These are phyloP conservation scores for Ostrea denselamellosa DNA, from an alignment of 1,140 invertebrate species.

Conservation along the genomic window DNA sequence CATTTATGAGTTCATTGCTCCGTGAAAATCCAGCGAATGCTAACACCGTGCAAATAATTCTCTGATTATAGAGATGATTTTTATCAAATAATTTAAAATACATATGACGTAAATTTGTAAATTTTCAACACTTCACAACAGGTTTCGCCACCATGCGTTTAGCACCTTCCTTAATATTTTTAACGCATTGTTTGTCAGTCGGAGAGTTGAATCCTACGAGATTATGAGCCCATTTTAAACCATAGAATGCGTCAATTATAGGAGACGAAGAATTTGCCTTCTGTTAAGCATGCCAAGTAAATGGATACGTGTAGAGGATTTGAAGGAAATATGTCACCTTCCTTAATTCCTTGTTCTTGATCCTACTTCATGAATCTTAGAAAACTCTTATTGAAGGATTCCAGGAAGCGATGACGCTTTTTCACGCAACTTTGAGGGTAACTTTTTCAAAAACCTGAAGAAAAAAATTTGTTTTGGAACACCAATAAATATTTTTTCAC, in stretches of 20 bases:
- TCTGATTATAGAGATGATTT: too few relatives aligned
- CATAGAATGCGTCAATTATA: constrained; percentile 15
- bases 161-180: too few relatives aligned
- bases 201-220: background rate
- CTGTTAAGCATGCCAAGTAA: constrained; percentile 20
- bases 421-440: background rate
- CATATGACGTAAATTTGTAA: too few relatives aligned
- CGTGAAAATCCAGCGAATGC: constrained; percentile 23
- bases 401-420: background rate
- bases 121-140: too few relatives aligned
- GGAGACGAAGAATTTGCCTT: background rate
- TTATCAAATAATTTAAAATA: background rate
- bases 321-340: background rate
- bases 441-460: background rate
- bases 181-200: too few relatives aligned
- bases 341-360: background rate
- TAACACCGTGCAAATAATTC: background rate
- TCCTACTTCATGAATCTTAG: background rate
- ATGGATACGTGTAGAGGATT: constrained; percentile 4
- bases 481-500: too few relatives aligned
- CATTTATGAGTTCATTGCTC: constrained; percentile 6
- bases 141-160: too few relatives aligned
- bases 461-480: too few relatives aligned
- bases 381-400: background rate
- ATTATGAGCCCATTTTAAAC: constrained; percentile 6